These are phyloP conservation scores for Oophaga pumilio DNA, from an alignment of 2,113 vertebrate genomes.

Conservation along the genomic window DNA sequence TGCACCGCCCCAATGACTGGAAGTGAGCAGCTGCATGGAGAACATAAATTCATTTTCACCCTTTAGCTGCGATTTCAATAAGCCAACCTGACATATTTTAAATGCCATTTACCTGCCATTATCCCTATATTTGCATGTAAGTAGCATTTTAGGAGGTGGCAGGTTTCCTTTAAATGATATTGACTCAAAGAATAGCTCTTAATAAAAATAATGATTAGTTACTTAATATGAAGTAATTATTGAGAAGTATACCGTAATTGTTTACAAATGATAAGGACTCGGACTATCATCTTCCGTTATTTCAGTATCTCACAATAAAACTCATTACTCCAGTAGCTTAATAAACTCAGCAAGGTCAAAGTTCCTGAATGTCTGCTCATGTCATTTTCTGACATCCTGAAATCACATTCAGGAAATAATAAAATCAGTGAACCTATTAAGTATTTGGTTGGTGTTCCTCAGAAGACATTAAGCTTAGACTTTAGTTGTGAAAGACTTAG, in stretches of 20 bases:
- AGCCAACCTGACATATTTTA: no score
- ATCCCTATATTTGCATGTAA: no score
- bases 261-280: background rate
- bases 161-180: no score
- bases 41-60: no score
- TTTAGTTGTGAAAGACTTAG: background rate
- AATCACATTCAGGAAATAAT: background rate
- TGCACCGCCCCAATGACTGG: no score
- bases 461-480: background rate
- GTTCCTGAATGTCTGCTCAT: background rate
- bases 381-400: background rate
- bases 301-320: background rate
- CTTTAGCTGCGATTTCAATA: no score
- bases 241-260: background rate
- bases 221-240: background rate
- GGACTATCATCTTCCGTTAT: background rate
- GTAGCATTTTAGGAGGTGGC: no score
- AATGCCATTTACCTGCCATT: no score
- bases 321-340: background rate
- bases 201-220: no score
- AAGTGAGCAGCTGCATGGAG: no score
- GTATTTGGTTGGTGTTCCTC: no score
- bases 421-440: background rate
- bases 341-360: background rate
- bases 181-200: no score